phyloP scores from a whole-genome alignment of 2,888 invertebrate species.

The Amorpha juglandis region DNA sequence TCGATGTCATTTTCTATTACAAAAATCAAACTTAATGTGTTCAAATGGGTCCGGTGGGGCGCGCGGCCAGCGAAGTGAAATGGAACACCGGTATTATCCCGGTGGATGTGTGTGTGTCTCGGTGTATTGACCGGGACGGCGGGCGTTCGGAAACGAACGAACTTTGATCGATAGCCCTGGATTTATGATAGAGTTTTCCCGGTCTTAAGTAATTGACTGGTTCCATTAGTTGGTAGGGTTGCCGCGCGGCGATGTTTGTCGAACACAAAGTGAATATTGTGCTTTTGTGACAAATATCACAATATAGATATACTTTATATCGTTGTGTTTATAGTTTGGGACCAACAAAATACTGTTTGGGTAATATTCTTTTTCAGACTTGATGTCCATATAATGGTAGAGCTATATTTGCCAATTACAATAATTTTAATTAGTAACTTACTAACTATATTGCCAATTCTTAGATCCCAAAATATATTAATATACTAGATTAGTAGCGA shows the following conservation, averaged over 20 bases:
- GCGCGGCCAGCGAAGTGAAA: background rate
- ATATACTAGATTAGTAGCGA: too few species aligned
- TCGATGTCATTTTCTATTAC: constrained; percentile 2
- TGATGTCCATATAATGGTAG: too few species aligned
- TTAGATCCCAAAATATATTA: too few species aligned
- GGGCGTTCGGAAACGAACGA: constrained; percentile 40
- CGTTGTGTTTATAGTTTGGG: too few species aligned
- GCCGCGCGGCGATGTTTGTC: constrained; percentile 13
- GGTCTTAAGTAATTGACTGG: constrained; percentile 82
- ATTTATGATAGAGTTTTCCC: constrained; percentile 78
- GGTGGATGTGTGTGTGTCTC: constrained; percentile 9
- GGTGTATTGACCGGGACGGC: constrained; percentile 25
- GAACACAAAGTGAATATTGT: too few species aligned
- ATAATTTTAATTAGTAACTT: too few species aligned
- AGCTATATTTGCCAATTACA: too few species aligned
- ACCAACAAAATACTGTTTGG: too few species aligned
- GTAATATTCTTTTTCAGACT: too few species aligned
- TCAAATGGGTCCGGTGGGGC: background rate
- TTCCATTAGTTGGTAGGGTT: constrained; percentile 70
- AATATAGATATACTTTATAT: background rate
- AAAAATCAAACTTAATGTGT: constrained; percentile 3
- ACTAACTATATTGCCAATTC: too few species aligned
- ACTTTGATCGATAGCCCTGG: constrained; percentile 79
- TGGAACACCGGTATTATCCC: constrained; percentile 13
- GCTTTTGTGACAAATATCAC: background rate